These are phyloP conservation scores for Drosophila watanabei DNA, from an alignment of 1,140 invertebrate species.

Conservation along the genomic window DNA sequence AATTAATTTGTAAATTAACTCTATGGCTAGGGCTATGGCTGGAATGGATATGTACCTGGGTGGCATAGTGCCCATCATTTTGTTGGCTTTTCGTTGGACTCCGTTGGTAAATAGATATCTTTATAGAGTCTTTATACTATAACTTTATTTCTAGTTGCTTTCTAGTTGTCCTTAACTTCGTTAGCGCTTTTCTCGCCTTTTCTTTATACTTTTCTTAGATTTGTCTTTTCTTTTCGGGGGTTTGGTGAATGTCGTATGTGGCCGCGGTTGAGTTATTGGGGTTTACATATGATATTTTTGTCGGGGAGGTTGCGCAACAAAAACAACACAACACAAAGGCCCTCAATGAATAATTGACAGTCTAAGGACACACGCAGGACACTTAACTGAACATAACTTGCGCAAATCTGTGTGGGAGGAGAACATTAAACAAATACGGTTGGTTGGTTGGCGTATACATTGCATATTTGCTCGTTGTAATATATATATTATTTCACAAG, in stretches of 20 bases:
- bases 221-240: constrained; percentile 28
- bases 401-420: constrained; percentile 75
- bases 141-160: constrained; percentile 20
- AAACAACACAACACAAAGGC: constrained; percentile 77
- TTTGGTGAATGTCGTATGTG: constrained; percentile 85
- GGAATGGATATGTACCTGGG: constrained; percentile 82
- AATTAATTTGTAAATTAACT: constrained; percentile 66
- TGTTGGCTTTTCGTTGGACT: constrained; percentile 71
- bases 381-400: constrained; percentile 85
- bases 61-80: constrained; percentile 86
- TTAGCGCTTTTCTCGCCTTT: constrained; percentile 18
- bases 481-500: constrained; percentile 37
- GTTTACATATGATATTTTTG: constrained; percentile 41
- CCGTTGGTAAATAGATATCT: constrained; percentile 55
- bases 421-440: constrained; percentile 47
- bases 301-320: constrained; percentile 62
- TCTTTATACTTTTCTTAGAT: background rate
- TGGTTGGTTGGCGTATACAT: constrained; percentile 44
- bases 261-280: constrained; percentile 59
- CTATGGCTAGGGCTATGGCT: constrained; percentile 53
- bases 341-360: constrained; percentile 84
- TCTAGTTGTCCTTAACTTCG: constrained; percentile 29
- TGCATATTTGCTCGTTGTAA: constrained; percentile 60
- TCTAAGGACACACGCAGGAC: constrained; percentile 78
- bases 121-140: constrained; percentile 36